Percentiles rank a stretch among this genome's conserved stretches.
Conservation (phyloP, 2,888 invertebrate species). For the Rhagonycha fulva region DNA sequence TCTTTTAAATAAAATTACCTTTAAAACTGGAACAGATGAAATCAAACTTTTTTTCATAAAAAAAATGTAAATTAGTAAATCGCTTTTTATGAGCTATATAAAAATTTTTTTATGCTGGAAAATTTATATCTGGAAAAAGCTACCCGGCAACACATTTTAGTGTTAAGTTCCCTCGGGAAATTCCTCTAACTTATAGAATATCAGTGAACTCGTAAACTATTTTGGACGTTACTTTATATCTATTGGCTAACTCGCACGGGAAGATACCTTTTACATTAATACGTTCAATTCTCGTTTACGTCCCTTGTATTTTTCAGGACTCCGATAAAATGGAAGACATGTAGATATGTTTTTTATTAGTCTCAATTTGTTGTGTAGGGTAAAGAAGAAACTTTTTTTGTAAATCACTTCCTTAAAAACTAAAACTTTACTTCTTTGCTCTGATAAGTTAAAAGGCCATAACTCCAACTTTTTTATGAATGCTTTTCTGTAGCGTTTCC, state of each 20-base stretch:
- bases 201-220: slow-evolving; percentile 21
- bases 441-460: too few relatives aligned
- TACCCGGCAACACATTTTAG: slow-evolving; percentile 15
- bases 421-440: too few relatives aligned
- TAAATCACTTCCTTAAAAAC: too few relatives aligned
- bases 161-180: slow-evolving; percentile 14
- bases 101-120: not conserved
- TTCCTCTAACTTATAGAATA: slow-evolving; percentile 19
- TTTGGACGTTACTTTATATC: slow-evolving; percentile 22
- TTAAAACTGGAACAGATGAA: not conserved
- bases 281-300: not conserved
- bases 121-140: slow-evolving; percentile 7
- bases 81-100: not conserved
- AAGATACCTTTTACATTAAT: slow-evolving; percentile 10
- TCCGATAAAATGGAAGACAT: not conserved
- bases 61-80: slow-evolving; percentile 2
- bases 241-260: slow-evolving; percentile 14
- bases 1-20: not conserved
- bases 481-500: too few relatives aligned
- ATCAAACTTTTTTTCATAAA: not conserved
- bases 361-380: not conserved
- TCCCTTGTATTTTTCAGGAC: not conserved
- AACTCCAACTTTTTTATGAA: too few relatives aligned
- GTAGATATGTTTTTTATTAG: not conserved
- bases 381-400: too few relatives aligned